These are phyloP conservation scores for Cerastis rubricosa DNA, from an alignment of 2,888 invertebrate species.

Conservation along the genomic window DNA sequence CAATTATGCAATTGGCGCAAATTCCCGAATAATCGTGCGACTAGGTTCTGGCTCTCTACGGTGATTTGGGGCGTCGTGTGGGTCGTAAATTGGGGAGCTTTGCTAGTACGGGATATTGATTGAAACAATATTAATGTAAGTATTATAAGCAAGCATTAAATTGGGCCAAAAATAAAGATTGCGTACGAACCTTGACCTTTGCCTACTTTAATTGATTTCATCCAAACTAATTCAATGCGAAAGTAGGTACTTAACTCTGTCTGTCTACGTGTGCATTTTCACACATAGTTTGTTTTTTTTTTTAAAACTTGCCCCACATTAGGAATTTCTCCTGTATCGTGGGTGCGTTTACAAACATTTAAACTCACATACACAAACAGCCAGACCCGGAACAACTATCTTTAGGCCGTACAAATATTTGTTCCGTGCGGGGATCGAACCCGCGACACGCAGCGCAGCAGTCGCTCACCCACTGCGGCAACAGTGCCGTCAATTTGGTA, in stretches of 20 bases:
- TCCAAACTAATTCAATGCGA: not conserved
- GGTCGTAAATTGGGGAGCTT: not conserved
- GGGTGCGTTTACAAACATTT: no score
- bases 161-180: not conserved
- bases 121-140: not conserved
- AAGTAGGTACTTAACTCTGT: not conserved
- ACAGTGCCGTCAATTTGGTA: no score
- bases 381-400: no score
- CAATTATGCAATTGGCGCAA: conserved; percentile 70
- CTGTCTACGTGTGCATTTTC: not conserved
- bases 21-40: conserved; percentile 55
- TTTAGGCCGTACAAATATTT: no score
- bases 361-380: no score
- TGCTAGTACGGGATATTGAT: no score
- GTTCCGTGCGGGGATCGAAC: no score
- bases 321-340: no score
- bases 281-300: no score
- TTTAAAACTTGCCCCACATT: no score
- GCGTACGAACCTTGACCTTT: not conserved
- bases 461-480: no score
- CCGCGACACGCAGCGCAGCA: no score
- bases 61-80: not conserved
- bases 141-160: not conserved
- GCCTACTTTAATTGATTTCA: not conserved
- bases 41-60: conserved; percentile 10